phyloP scores from a whole-genome alignment of 2,888 invertebrate genomes.

The Exocentrus adspersus region DNA sequence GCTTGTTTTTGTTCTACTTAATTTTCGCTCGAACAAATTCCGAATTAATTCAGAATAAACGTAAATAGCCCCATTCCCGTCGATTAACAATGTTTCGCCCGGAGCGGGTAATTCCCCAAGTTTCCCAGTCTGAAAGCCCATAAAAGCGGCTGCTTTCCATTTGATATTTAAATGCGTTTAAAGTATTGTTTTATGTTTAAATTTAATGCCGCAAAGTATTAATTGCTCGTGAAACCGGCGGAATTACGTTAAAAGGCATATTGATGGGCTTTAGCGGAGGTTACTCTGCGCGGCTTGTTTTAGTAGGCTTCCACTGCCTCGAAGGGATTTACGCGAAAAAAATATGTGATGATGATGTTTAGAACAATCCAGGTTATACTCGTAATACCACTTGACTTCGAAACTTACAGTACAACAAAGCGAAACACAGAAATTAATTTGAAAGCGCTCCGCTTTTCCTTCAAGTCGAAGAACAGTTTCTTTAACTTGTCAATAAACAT shows the following conservation, averaged over 20 bases:
- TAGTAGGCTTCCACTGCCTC: constrained; percentile 28
- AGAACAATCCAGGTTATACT: no score
- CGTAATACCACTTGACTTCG: no score
- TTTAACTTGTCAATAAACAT: no score
- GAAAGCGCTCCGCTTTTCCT: no score
- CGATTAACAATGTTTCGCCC: constrained; percentile 56
- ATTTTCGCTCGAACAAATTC: constrained; percentile 56
- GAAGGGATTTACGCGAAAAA: constrained; percentile 1
- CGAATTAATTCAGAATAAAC: constrained; percentile 59
- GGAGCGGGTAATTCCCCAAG: constrained; percentile 54
- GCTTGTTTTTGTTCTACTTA: constrained; percentile 51
- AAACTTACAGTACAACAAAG: no score
- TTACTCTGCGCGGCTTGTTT: constrained; percentile 46
- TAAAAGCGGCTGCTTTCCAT: constrained; percentile 52
- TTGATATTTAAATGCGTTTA: constrained; percentile 58
- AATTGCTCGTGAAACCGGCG: constrained; percentile 49
- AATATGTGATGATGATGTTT: no score
- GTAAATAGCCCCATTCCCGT: constrained; percentile 59
- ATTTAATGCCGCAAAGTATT: constrained; percentile 56
- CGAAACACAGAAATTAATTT: no score
- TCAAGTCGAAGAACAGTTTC: no score
- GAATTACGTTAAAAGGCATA: constrained; percentile 50
- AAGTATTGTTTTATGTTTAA: constrained; percentile 59
- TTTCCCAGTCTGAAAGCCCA: constrained; percentile 54
- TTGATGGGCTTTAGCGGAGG: constrained; percentile 47